Conservation (phyloP, 2,888 invertebrate genomes). For the Brenthis ino region DNA sequence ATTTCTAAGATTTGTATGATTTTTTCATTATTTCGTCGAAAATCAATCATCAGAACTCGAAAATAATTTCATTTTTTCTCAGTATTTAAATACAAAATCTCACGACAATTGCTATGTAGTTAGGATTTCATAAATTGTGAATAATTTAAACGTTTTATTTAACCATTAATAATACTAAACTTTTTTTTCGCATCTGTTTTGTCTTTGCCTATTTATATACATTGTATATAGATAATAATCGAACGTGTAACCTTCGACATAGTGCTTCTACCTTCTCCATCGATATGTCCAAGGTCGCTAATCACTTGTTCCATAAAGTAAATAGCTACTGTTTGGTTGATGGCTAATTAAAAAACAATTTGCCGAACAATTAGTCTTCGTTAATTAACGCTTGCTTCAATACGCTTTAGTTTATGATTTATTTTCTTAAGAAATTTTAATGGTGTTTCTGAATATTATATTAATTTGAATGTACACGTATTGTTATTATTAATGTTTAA, state of each 20-base stretch:
- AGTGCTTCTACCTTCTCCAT: neutral
- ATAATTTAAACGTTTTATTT: too few relatives aligned
- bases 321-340: constrained; percentile 32
- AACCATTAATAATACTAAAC: too few relatives aligned
- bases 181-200: too few relatives aligned
- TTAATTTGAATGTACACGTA: neutral
- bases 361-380: constrained; percentile 42
- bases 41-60: too few relatives aligned
- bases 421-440: constrained; percentile 24
- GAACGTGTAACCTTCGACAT: neutral
- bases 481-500: neutral
- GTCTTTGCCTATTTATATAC: too few relatives aligned
- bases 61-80: too few relatives aligned
- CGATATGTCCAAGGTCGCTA: neutral
- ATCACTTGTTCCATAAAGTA: constrained; percentile 1
- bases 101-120: too few relatives aligned
- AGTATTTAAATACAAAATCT: too few relatives aligned
- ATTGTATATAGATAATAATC: neutral
- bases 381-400: constrained; percentile 37
- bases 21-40: too few relatives aligned
- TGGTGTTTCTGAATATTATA: constrained; percentile 7
- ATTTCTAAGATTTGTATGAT: too few relatives aligned
- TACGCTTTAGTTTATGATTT: constrained; percentile 26
- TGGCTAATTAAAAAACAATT: constrained; percentile 44
- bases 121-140: too few relatives aligned